These are phyloP conservation scores for Ptychodera flava DNA, from an alignment of 35 echinoderm and acorn worm genomes.

Conservation along the genomic window DNA sequence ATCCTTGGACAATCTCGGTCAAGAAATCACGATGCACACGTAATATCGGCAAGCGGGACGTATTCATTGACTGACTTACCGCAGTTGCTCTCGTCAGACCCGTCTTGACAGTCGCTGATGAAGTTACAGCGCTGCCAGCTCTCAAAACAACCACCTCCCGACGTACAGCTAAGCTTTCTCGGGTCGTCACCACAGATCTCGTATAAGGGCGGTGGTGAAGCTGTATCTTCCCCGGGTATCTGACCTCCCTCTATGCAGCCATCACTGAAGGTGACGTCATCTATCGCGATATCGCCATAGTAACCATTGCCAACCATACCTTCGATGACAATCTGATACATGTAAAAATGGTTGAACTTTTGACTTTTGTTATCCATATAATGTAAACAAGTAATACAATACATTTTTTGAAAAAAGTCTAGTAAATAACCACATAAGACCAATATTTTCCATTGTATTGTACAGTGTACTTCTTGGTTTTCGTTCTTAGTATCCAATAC, in stretches of 20 bases:
- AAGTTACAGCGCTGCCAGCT: slow-evolving; percentile 41
- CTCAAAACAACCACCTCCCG: slow-evolving; percentile 5
- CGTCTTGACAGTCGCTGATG: slow-evolving; percentile 54
- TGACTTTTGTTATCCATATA: no score
- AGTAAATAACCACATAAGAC: no score
- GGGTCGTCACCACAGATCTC: neutral
- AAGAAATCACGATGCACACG: no score
- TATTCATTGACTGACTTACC: no score
- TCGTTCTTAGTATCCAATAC: no score
- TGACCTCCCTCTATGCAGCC: neutral
- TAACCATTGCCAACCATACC: slow-evolving; percentile 7
- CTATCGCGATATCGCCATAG: slow-evolving; percentile 21
- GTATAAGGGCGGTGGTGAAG: neutral
- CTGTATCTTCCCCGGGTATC: neutral
- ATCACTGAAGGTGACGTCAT: slow-evolving; percentile 21
- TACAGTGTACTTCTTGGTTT: no score
- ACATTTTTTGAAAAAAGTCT: no score
- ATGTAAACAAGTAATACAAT: no score
- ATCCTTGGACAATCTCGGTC: no score
- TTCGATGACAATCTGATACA: slow-evolving; percentile 32
- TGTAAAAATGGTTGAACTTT: no score
- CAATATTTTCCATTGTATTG: no score
- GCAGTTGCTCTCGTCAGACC: slow-evolving; percentile 44
- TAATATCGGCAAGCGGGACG: no score
- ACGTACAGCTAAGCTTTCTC: neutral